A percentile compares a stretch with the other conserved stretches of the same genome.
These are phyloP conservation scores for Standfussiana lucernea DNA, from an alignment of 2,888 invertebrate genomes.

Conservation along the genomic window DNA sequence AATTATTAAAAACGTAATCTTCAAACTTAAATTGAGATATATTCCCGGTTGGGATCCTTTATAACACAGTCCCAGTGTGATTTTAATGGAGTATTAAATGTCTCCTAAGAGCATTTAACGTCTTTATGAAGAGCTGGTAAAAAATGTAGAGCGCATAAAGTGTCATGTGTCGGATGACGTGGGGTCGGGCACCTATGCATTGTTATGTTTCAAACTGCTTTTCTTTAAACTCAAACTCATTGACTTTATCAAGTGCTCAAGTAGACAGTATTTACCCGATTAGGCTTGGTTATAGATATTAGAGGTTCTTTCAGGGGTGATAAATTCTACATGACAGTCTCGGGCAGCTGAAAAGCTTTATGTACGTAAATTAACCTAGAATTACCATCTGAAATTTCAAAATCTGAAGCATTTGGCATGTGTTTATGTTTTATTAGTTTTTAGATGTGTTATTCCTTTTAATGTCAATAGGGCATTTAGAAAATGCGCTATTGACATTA, in stretches of 20 bases:
- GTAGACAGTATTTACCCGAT: neutral
- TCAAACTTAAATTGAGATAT: conserved; percentile 63
- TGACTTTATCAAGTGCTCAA: conserved; percentile 4
- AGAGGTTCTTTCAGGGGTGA: neutral
- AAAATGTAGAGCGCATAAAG: conserved; percentile 73
- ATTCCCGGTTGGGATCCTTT: conserved; percentile 68
- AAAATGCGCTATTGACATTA: too few species aligned
- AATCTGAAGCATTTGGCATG: neutral
- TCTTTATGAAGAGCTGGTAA: conserved; percentile 73
- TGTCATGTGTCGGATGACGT: conserved; percentile 74
- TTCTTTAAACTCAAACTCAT: conserved; percentile 19
- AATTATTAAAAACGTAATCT: conserved; percentile 48
- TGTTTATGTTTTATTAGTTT: neutral
- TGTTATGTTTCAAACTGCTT: conserved; percentile 36
- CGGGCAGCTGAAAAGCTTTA: neutral
- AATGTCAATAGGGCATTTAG: neutral
- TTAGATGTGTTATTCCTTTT: neutral
- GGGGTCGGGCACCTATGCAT: conserved; percentile 50
- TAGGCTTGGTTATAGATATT: neutral
- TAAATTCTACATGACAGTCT: neutral
- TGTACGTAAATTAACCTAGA: neutral
- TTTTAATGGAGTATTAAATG: conserved; percentile 80
- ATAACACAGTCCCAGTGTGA: conserved; percentile 68
- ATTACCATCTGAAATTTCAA: neutral
- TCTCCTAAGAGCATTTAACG: conserved; percentile 78